Percentiles rank a stretch among this genome's conserved stretches.
Conservation (phyloP, 2,797 vertebrate genomes). For the Limosa lapponica region DNA sequence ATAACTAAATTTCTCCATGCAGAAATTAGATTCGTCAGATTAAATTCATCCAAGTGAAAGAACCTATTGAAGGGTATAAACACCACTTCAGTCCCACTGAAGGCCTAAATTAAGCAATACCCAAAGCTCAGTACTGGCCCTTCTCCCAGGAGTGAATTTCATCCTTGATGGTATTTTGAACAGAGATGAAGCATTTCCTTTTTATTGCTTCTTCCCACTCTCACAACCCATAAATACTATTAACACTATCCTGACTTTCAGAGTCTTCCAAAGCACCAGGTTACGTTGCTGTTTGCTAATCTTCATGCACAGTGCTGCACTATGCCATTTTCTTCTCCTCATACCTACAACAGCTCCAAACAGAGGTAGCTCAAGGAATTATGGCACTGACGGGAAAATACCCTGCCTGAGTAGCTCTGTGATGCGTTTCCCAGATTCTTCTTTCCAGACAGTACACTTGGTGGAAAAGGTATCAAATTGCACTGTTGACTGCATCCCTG, state of each 20-base stretch:
- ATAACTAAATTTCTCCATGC: not conserved
- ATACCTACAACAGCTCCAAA: not conserved
- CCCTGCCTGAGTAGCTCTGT: slow-evolving; percentile 13
- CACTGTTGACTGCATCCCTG: not conserved
- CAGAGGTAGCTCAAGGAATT: slow-evolving; percentile 2
- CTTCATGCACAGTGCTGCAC: not conserved
- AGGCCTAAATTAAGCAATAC: slow-evolving; percentile 13
- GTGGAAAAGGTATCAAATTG: slow-evolving; percentile 36
- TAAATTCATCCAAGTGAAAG: not conserved
- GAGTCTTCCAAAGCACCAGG: not conserved
- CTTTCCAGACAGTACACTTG: slow-evolving; percentile 27
- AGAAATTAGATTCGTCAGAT: not conserved
- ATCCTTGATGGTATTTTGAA: slow-evolving; percentile 39
- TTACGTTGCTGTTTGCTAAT: not conserved
- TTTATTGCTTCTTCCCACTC: slow-evolving; percentile 54
- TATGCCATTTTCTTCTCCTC: not conserved
- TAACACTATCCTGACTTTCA: slow-evolving; percentile 36
- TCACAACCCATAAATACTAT: slow-evolving; percentile 56
- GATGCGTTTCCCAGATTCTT: slow-evolving; percentile 49
- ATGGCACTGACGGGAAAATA: slow-evolving; percentile 17
- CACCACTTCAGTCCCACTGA: not conserved
- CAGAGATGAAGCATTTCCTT: slow-evolving; percentile 63
- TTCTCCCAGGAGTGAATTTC: slow-evolving; percentile 45
- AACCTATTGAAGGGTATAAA: not conserved
- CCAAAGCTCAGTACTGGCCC: not conserved